These are phyloP conservation scores for Thymelicus lineola DNA, from an alignment of 2,888 invertebrate genomes.

Conservation along the genomic window DNA sequence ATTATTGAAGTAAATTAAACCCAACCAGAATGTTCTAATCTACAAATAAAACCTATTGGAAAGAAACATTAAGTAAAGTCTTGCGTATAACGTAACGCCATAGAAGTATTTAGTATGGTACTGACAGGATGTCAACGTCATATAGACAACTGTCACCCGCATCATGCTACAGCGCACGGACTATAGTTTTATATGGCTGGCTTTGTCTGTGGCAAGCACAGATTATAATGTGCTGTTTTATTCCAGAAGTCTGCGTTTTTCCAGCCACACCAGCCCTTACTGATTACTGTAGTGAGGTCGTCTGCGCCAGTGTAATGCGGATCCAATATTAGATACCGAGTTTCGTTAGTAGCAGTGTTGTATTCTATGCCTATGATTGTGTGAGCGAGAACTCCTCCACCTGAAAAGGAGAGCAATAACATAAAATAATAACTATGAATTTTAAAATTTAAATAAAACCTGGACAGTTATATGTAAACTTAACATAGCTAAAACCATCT, in stretches of 20 bases:
- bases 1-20: too few species aligned
- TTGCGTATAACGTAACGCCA: too few species aligned
- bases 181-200: slow-evolving; percentile 65
- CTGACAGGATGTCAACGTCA: too few species aligned
- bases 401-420: slow-evolving; percentile 69
- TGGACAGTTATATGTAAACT: too few species aligned
- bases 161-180: too few species aligned
- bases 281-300: slow-evolving; percentile 89
- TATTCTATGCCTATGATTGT: slow-evolving; percentile 98
- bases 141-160: too few species aligned
- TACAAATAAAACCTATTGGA: too few species aligned
- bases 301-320: slow-evolving; percentile 98
- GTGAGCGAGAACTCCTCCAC: slow-evolving; percentile 98
- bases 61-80: too few species aligned
- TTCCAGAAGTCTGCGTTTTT: slow-evolving; percentile 98
- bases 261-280: slow-evolving; percentile 99
- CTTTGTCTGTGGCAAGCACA: slow-evolving; percentile 93
- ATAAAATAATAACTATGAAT: neutral
- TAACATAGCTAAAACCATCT: too few species aligned
- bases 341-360: slow-evolving; percentile 91
- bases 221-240: slow-evolving; percentile 97
- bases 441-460: too few species aligned
- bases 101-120: too few species aligned
- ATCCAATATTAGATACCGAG: slow-evolving; percentile 97
- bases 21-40: too few species aligned